These are phyloP conservation scores for Delichon dasypus DNA, from an alignment of 2,797 vertebrate species.

Conservation along the genomic window DNA sequence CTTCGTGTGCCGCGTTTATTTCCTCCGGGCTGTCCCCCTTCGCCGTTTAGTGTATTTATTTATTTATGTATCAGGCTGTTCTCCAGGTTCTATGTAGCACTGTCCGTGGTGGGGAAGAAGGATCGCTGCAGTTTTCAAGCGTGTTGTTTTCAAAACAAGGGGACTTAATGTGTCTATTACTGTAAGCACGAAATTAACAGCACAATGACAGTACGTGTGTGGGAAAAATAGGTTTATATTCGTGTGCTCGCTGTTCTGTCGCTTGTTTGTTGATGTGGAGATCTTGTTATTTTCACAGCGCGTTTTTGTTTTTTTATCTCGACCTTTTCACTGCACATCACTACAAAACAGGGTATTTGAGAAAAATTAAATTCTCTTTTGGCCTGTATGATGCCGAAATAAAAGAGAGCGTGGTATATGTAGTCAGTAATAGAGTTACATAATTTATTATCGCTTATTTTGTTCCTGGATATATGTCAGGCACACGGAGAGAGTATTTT, in stretches of 20 bases:
- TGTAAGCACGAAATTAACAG: not conserved
- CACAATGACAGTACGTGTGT: not conserved
- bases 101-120: not conserved
- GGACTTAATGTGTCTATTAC: not conserved
- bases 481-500: conserved; percentile 49
- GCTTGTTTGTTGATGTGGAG: conserved; percentile 5
- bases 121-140: not conserved
- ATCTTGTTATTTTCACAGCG: not conserved
- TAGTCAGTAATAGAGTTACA: conserved; percentile 46
- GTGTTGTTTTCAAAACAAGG: not conserved
- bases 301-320: not conserved
- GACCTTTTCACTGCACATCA: not conserved
- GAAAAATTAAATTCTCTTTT: not conserved
- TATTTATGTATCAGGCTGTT: not conserved
- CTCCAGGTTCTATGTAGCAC: accelerated
- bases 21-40: not conserved
- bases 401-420: not conserved
- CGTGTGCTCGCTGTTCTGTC: not conserved
- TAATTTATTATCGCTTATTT: conserved; percentile 51
- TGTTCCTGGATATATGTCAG: conserved; percentile 32
- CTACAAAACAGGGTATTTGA: not conserved
- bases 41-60: not conserved
- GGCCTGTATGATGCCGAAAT: not conserved
- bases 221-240: not conserved
- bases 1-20: not conserved